Base-by-base conservation (phyloP, 2,113 vertebrate genomes). In the Bothrops jararaca region DNA sequence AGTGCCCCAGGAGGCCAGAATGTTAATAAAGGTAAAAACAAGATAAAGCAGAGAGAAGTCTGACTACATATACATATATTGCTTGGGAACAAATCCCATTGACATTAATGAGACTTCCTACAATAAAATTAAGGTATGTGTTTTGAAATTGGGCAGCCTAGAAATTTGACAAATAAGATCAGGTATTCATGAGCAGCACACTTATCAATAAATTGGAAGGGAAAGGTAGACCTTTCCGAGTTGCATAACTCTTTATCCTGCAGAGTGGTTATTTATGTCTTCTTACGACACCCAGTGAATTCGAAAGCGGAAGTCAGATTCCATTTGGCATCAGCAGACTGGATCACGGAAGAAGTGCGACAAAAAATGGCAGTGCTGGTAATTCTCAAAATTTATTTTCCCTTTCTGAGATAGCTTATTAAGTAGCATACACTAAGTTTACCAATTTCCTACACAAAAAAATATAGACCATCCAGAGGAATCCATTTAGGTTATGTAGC, bases 1-100 rank as follows among this genome's bases (percentile, higher is more conserved):
- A 97, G 99, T 1, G 99, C 99, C 57, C 98, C 99, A 0, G 99
- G 99, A 0, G 99, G 99, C 64, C 99, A 99, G 95, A 96, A 99
- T 0, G 99, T 99, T 22, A 99, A 99, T 93, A 99, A 99, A 98
- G 99, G 99, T 99, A 96, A 85, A 24, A 42, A 58, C 48, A 64
- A 53, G 86, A 18, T 3, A 89, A 23, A 52, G 88, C 50, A 58
- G 23, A 39, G 5, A 50, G 18, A 42, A 39, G 15, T 39, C 34
- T 80, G 15, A 42, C 34, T 80, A 34, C 5, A 34, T 69, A 80
- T 80, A 22, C 74, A 80, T 39, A 7, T 39, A 80, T 80, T 39
- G 20, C 69, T 20, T 39, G 34, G 34, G 69, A 74, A 20, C 69
- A 74, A 39, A 39, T 80, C 69, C 15, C 34, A 34, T 39, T 80